Conservation (phyloP, 2,113 vertebrate species). For the Cricetomys ansorgei region DNA sequence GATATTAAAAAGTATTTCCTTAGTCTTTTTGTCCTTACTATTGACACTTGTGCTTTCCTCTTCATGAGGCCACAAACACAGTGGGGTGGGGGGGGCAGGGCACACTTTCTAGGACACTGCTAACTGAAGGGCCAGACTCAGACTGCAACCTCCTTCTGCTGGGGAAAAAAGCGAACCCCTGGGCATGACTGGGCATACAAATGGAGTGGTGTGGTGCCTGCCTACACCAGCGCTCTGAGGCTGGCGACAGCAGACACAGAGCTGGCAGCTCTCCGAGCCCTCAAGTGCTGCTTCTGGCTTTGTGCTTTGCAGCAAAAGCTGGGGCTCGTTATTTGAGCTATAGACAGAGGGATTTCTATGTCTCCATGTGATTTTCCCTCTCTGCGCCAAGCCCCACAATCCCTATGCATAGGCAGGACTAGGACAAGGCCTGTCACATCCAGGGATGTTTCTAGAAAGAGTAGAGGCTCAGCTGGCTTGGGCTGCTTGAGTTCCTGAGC, state of each 20-base stretch:
- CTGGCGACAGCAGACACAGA: slow-evolving; percentile 59
- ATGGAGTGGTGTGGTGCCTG: slow-evolving; percentile 55
- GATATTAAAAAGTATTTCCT: slow-evolving; percentile 68
- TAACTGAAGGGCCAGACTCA: slow-evolving; percentile 44
- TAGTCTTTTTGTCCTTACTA: slow-evolving; percentile 61
- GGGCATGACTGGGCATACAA: slow-evolving; percentile 72
- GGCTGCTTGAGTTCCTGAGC: slow-evolving; percentile 1
- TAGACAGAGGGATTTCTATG: slow-evolving; percentile 72
- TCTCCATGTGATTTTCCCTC: slow-evolving; percentile 64
- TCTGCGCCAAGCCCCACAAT: slow-evolving; percentile 18
- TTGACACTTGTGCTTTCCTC: slow-evolving; percentile 68
- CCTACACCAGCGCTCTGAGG: slow-evolving; percentile 40
- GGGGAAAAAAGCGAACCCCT: slow-evolving; percentile 55
- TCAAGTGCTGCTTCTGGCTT: slow-evolving; percentile 70
- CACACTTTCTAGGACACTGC: slow-evolving; percentile 60
- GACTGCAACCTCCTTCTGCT: slow-evolving; percentile 65
- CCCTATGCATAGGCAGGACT: slow-evolving; percentile 27
- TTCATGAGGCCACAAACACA: slow-evolving; percentile 5
- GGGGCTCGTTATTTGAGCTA: slow-evolving; percentile 69
- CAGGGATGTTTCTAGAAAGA: slow-evolving; percentile 49
- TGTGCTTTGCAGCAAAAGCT: slow-evolving; percentile 63
- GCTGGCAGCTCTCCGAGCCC: slow-evolving; percentile 56
- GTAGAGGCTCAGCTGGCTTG: not conserved
- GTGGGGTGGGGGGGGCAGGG: not conserved
- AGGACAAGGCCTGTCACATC: slow-evolving; percentile 62